phyloP scores from a whole-genome alignment of 2,888 invertebrate genomes.

The Anthoptus insignis region DNA sequence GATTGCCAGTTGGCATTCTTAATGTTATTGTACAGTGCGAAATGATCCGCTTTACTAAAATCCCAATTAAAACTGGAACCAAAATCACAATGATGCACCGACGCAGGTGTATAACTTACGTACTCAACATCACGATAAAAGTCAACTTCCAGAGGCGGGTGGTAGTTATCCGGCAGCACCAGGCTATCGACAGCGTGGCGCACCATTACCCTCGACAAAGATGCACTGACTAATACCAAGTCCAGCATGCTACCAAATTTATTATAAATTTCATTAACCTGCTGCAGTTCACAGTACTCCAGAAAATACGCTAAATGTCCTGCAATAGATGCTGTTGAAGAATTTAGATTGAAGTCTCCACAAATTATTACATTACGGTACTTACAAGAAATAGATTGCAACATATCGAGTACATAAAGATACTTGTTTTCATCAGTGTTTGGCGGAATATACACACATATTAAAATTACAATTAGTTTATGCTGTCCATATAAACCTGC shows the following conservation, averaged over 20 bases:
- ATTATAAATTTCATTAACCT: conserved; percentile 12
- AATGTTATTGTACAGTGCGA: background rate
- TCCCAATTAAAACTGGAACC: background rate
- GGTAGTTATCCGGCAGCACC: background rate
- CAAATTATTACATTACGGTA: background rate
- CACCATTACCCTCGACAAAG: background rate
- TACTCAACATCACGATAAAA: background rate
- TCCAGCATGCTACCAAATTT: background rate
- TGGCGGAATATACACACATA: too few relatives aligned
- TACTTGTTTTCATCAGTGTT: too few relatives aligned
- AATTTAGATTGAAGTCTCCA: background rate
- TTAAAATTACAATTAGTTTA: too few relatives aligned
- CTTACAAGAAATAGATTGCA: too few relatives aligned
- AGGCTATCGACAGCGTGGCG: background rate
- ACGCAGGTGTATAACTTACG: background rate
- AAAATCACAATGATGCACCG: too few relatives aligned
- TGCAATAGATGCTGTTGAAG: background rate
- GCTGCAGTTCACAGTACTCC: conserved; percentile 4
- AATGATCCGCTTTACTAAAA: background rate
- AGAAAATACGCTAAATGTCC: conserved; percentile 3
- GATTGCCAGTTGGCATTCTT: background rate
- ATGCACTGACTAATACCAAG: background rate
- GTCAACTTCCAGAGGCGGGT: conserved; percentile 3
- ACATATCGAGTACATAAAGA: too few relatives aligned
- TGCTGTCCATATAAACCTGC: too few relatives aligned